Percentiles rank a stretch among this genome's conserved stretches.
These are phyloP conservation scores for Nasonia longicornis DNA, from an alignment of 1,140 invertebrate species.

Conservation along the genomic window DNA sequence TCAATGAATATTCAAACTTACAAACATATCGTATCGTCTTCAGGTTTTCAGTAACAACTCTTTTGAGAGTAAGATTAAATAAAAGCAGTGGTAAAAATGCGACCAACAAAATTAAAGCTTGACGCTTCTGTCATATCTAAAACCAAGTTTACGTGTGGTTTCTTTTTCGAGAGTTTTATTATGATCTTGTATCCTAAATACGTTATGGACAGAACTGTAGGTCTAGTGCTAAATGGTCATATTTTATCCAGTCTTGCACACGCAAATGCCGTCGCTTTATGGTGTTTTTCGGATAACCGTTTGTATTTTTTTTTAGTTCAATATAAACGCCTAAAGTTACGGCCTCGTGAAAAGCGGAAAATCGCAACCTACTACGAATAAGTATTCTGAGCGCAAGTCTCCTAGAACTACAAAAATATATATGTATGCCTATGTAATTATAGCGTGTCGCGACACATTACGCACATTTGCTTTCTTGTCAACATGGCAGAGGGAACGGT, in stretches of 20 bases:
- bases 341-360: slow-evolving; percentile 12
- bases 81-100: slow-evolving; percentile 11
- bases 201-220: slow-evolving; percentile 55
- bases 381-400: slow-evolving; percentile 59
- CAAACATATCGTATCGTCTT: not conserved
- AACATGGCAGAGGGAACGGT: slow-evolving; percentile 55
- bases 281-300: not conserved
- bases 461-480: slow-evolving; percentile 49
- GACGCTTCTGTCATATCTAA: slow-evolving; percentile 51
- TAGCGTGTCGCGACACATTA: slow-evolving; percentile 57
- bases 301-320: slow-evolving; percentile 11
- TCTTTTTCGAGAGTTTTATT: not conserved
- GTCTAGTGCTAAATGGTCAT: slow-evolving; percentile 51
- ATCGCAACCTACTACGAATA: slow-evolving; percentile 43
- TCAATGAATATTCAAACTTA: not conserved
- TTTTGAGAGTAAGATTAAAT: not conserved
- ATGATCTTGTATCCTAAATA: slow-evolving; percentile 47
- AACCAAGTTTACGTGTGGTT: not conserved
- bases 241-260: slow-evolving; percentile 50
- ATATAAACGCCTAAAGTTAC: not conserved
- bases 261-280: slow-evolving; percentile 16
- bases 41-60: not conserved
- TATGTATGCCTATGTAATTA: slow-evolving; percentile 55
- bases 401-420: slow-evolving; percentile 65
- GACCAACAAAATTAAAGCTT: slow-evolving; percentile 53